Percentiles rank a stretch among this genome's conserved stretches.
Conservation (phyloP, 2,113 vertebrate genomes). For the Stegostoma tigrinum region DNA sequence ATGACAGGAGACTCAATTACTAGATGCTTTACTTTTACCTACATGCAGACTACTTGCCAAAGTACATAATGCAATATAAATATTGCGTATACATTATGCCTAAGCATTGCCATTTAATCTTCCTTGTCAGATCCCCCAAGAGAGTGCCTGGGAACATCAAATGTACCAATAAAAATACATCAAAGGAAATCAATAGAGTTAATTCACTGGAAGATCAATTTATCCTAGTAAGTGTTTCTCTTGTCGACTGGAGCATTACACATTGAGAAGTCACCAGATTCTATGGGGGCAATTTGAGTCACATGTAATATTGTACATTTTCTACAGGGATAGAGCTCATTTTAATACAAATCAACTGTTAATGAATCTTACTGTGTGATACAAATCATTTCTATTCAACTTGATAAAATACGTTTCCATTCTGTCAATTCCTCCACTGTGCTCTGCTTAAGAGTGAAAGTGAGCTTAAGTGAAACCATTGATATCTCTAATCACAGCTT, state of each 20-base stretch:
- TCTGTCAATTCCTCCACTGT: not conserved
- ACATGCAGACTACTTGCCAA: not conserved
- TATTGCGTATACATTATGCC: not conserved
- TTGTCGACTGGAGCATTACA: not conserved
- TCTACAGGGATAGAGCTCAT: not conserved
- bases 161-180: not conserved
- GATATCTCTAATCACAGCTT: not conserved
- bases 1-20: not conserved
- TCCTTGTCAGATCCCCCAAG: not conserved
- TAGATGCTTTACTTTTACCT: not conserved
- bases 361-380: not conserved
- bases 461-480: not conserved
- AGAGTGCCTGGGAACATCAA: not conserved
- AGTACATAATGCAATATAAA: not conserved
- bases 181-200: not conserved
- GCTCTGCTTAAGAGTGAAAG: not conserved
- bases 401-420: not conserved
- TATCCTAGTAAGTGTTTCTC: not conserved
- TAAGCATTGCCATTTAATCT: not conserved
- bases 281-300: not conserved
- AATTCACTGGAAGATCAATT: slow-evolving; percentile 9
- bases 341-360: not conserved
- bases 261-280: not conserved
- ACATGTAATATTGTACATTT: not conserved
- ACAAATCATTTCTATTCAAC: not conserved